Percentiles rank a stretch among this genome's conserved stretches.
These are phyloP conservation scores for Drosophila ficusphila DNA, from an alignment of 1,140 invertebrate genomes.

Conservation along the genomic window DNA sequence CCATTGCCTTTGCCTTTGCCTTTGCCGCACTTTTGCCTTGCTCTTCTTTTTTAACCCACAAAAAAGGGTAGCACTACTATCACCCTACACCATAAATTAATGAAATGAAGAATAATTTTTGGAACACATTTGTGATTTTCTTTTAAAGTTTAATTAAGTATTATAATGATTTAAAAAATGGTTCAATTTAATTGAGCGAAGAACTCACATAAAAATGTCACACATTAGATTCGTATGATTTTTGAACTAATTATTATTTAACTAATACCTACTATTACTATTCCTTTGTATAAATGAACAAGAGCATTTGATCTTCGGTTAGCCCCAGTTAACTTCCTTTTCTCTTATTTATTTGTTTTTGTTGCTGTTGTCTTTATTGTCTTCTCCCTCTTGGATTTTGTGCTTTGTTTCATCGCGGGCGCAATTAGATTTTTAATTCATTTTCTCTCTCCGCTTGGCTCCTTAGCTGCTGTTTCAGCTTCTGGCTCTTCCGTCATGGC, in stretches of 20 bases:
- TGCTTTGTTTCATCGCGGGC: conserved; percentile 76
- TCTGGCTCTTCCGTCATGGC: conserved; percentile 70
- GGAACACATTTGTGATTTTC: too few relatives aligned
- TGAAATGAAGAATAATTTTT: too few relatives aligned
- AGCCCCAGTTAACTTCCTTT: conserved; percentile 19
- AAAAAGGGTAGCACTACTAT: neutral
- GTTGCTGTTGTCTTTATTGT: conserved; percentile 48
- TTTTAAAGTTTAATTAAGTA: too few relatives aligned
- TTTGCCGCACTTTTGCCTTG: conserved; percentile 11
- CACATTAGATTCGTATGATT: too few relatives aligned
- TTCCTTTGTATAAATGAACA: neutral
- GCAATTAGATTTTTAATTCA: conserved; percentile 82
- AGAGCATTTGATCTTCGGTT: neutral
- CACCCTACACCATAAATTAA: too few relatives aligned
- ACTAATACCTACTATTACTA: too few relatives aligned
- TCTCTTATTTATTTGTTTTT: conserved; percentile 31
- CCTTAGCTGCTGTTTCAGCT: conserved; percentile 39
- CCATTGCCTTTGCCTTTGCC: conserved; percentile 31
- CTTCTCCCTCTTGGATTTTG: conserved; percentile 48
- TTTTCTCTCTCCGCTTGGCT: conserved; percentile 54
- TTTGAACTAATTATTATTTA: too few relatives aligned
- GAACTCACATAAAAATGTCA: too few relatives aligned
- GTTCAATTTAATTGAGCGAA: too few relatives aligned
- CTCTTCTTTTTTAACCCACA: neutral
- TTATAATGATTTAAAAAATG: too few relatives aligned